A percentile compares a stretch with the other conserved stretches of the same genome.
These are phyloP conservation scores for Empidonax traillii DNA, from an alignment of 2,113 vertebrate species.

Conservation along the genomic window DNA sequence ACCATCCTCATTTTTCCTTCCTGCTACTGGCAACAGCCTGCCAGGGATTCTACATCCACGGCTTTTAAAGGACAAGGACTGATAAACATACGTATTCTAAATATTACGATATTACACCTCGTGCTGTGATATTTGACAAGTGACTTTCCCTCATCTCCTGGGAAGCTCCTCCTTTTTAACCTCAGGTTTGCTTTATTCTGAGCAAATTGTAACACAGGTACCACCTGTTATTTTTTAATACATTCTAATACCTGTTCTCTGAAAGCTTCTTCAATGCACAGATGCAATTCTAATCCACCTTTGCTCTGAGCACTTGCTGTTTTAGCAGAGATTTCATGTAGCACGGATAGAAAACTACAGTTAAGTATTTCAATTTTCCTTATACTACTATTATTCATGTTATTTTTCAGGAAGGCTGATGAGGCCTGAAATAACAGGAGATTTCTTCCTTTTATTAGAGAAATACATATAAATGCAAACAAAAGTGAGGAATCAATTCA, in stretches of 20 bases:
- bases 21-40: neutral
- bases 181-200: neutral
- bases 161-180: neutral
- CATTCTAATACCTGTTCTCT: neutral
- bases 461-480: conserved; percentile 24
- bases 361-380: neutral
- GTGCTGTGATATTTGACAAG: too few relatives aligned
- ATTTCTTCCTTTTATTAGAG: neutral
- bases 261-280: neutral
- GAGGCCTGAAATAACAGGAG: conserved; percentile 29
- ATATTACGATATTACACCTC: neutral
- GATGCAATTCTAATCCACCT: conserved; percentile 23
- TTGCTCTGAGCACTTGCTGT: conserved; percentile 10
- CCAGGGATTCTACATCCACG: neutral
- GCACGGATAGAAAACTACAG: neutral
- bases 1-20: neutral
- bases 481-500: conserved; percentile 27
- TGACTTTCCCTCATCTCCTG: neutral
- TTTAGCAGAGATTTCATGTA: neutral
- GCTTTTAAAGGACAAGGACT: neutral
- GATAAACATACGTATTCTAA: neutral
- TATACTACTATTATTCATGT: neutral
- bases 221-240: neutral
- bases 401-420: neutral
- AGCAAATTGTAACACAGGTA: neutral